Evolutionary conservation across 2,113 vertebrate genomes (phyloP), one percentile per base, ranked within the genome.

Genomic region (Ageneiosus marmoratus): DNA sequence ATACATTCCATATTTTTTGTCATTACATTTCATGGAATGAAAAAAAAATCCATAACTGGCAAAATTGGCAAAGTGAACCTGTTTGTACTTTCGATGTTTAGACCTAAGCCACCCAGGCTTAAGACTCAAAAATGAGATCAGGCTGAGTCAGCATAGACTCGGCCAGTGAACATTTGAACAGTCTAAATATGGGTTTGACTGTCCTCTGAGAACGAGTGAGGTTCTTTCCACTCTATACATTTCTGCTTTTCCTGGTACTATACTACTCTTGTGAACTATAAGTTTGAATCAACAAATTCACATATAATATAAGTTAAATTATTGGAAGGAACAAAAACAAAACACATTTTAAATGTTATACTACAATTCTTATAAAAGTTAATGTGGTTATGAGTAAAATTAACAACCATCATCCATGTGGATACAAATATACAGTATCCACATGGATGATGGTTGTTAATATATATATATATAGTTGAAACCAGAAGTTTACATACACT

Each of bases 221-320:
- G 80, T 82, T 80, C 56, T n/a, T 29, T 62, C 29, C 34, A 82
- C 79, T 89, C 86, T 83, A 87, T 88, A 88, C 56, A 55, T 29
- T 72, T 41, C 67, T 34, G 76, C 90, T 87, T 72, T 88, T 88
- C 86, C 79, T 63, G 85, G 87, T 78, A 79, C 83, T 56, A 51
- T n/a, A n/a, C n/a, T n/a, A n/a, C n/a, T n/a, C n/a, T n/a, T n/a
- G n/a, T 20, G 15, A 22, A 58, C 58, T 44, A 9, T 75, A 18
- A 81, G 5, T 56, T 32, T 16, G 24, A 70, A 18, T 41, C 18
- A 44, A 10, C 22, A 44, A 27, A 44, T 22, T 55, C 11, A 50
- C 1, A 55, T 37, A 24, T 29, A 53, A 53, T 34, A 53, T 32
- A 32, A 16, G 18, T 18, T 27, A 1, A 11, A 53, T 53, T 34